Base-by-base conservation (phyloP, 2,888 invertebrate species). In the Lasioglossum lativentre region DNA sequence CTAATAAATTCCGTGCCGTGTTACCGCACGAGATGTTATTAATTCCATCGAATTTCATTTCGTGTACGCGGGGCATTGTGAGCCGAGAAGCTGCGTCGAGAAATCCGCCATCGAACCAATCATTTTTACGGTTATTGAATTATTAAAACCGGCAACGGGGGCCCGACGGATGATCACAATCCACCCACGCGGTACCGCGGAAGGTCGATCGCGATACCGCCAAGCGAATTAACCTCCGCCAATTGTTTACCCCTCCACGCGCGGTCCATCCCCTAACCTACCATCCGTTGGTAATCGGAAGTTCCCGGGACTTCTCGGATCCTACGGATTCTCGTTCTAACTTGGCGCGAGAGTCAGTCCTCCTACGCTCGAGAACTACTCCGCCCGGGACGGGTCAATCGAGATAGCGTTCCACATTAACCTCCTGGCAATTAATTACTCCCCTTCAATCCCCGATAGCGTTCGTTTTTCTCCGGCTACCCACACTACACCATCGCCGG, bases 361-460 rank as follows among this genome's bases (percentile, higher is more conserved):
- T 80, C 87, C 87, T 80, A 87, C 87, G 83, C 86, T 47, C 70
- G 27, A 34, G 12, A 12, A 56, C n/a, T 27, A 30, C 73, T 59
- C 52, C 40, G 38, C 34, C 63, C 38, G 71, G 56, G 63, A 80
- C 83, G 86, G 87, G 86, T 87, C 87, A 86, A 87, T 87, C 87
- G 86, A 79, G 86, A 87, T 86, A 86, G 81, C 80, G 80, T 76
- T 80, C 71, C 78, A 83, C 78, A 87, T 87, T 87, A 86, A 87
- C 88, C 86, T 78, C 38, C 70, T 23, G 78, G 75, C 87, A 84
- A 87, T 88, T 87, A 88, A 88, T 88, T 88, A 84, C 84, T 80
- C 79, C 80, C 77, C 75, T 78, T 75, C 72, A 47, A 79, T 75
- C 75, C 71, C 5, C 75, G 73, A 47, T 77, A 40, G 79, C 27